Base-by-base conservation (phyloP, 2,888 invertebrate genomes). In the Eubasilissa splendida region DNA sequence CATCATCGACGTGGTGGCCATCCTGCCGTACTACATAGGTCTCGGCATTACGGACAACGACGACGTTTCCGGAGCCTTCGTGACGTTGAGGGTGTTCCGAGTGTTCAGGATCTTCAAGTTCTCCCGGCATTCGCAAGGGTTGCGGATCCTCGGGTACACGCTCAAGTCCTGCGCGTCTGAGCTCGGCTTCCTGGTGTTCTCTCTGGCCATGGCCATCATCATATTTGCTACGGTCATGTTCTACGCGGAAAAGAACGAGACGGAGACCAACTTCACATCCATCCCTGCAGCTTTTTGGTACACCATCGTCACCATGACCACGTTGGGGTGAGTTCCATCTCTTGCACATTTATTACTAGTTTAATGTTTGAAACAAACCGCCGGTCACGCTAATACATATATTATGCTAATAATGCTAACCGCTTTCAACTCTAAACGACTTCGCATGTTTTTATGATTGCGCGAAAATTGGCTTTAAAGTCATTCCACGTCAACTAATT, bases 161-260 rank as follows among this genome's bases (percentile, higher is more conserved):
- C 93, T 99, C 85, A 99, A 99, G 92, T 97, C 97, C 82, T 99
- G 99, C 91, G 99, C 99, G 88, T 98, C 97, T 88, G 99, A 99
- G 91, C 93, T 99, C 85, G 99, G 99, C 85, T 99, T 99, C 92
- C 94, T 99, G 84, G 98, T 99, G 83, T 99, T 99, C 91, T 99
- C 99, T 53, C 91, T 99, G 87, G 98, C 99, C 84, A 99, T 99
- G 99, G 99, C 99, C 86, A 99, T 99, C 89, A 99, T 99, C 87
- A 99, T 99, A 87, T 99, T 99, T 89, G 99, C 99, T 84, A 99
- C 99, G 60, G 98, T 99, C 86, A 99, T 99, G 99, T 99, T 98
- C 92, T 99, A 99, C 92, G 99, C 99, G 76, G 99, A 99, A 92
- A 99, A 99, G 91, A 99, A 99, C 88, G 99, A 98, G 85, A 95